Base-by-base conservation (phyloP, 1,140 invertebrate species). In the Rhagoletis zephyria region DNA sequence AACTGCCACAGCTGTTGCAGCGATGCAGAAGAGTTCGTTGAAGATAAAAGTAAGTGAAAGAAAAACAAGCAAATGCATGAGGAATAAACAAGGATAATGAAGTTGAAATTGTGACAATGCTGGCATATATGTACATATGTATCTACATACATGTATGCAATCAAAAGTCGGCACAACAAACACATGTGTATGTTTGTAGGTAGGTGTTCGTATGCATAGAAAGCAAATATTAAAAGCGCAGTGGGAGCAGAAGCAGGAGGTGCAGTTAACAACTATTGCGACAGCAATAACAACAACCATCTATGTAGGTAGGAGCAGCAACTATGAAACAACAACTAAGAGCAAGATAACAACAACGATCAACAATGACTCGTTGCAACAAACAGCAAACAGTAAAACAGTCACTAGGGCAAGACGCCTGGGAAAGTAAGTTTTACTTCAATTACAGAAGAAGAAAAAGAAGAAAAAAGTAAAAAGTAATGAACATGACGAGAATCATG, bases 51-150 rank as follows among this genome's bases (percentile, higher is more conserved):
- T 81, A 81, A 56, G 30, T 81, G 45, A 81, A 81, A 56, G 74
- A n/a, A 81, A 81, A 81, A 81, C n/a, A 81, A 81, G 74, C 48
- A 81, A 16, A 40, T 16, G 2, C 10, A 74, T 45, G 45, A 74
- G 67, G 67, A 74, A 74, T 74, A 74, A 74, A 74, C 67, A 74
- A 74, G 67, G 42, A 74, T 74, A 74, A 74, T 74, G 67, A 74
- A 74, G 67, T 74, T 74, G 67, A 40, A 14, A 74, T 74, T 74
- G 67, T 74, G 67, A 74, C 67, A 74, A 74, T 45, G 42, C 42
- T 12, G 64, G 64, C 19, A 56, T 56, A 56, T 5, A 56, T 10
- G 30, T 30, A 56, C 3, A 56, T 5, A 56, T 10, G 30, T 30
- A 30, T 30, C 30, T 30, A 30, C 30, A 56, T 56, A 67, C 42